Evolutionary conservation across 2,113 vertebrate species (phyloP).

Genomic region (Protobothrops flavoviridis): DNA sequence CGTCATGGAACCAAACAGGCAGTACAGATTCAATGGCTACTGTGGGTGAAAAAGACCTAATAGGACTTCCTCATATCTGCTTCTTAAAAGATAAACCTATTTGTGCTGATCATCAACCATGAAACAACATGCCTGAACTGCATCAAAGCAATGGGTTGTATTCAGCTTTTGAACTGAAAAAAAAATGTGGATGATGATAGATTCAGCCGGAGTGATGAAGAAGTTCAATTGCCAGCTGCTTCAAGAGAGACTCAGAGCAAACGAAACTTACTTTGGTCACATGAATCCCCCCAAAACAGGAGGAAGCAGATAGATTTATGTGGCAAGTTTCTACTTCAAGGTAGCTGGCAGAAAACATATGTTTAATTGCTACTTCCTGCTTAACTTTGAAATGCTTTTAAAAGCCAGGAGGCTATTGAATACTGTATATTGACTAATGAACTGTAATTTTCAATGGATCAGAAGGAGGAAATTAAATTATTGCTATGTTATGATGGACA

Average conservation of each 20-base stretch:
- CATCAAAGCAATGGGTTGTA: conserved; percentile 30
- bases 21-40: not conserved
- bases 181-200: conserved; percentile 34
- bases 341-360: conserved; percentile 55
- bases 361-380: conserved; percentile 61
- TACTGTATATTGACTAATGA: conserved; percentile 23
- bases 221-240: conserved; percentile 42
- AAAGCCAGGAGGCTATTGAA: conserved; percentile 49
- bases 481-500: not conserved
- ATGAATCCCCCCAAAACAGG: conserved; percentile 26
- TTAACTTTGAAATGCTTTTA: conserved; percentile 48
- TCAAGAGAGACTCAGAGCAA: conserved; percentile 30
- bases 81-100: conserved; percentile 16
- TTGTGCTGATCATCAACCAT: conserved; percentile 1
- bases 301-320: conserved; percentile 27
- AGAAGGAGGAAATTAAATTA: not conserved
- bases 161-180: conserved; percentile 40
- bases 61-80: not conserved
- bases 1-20: not conserved
- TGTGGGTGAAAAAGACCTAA: not conserved
- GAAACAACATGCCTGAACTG: not conserved
- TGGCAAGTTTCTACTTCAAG: conserved; percentile 48
- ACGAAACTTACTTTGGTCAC: conserved; percentile 20
- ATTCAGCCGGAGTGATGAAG: conserved; percentile 46
- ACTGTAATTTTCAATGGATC: not conserved